Evolutionary conservation across 2,797 vertebrate genomes (phyloP).

Genomic region (Chelmon rostratus): DNA sequence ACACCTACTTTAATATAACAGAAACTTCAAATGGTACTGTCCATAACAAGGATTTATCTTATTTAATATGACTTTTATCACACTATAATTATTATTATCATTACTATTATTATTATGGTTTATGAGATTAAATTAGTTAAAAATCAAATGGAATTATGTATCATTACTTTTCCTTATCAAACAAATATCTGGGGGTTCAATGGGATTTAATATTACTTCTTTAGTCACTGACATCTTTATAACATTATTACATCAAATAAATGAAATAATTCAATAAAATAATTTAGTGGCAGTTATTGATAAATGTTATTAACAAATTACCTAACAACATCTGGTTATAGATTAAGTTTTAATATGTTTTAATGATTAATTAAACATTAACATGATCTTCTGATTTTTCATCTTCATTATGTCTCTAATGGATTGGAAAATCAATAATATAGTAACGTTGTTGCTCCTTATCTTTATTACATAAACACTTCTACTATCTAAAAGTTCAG

Average conservation of each 20-base stretch:
- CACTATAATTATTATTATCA: too few relatives aligned
- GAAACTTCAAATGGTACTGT: not conserved
- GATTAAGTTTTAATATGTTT: not conserved
- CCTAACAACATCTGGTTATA: not conserved
- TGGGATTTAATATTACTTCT: not conserved
- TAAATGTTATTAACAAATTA: not conserved
- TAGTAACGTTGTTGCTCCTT: not conserved
- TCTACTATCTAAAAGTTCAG: too few relatives aligned
- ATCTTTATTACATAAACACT: not conserved
- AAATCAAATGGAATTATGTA: not conserved
- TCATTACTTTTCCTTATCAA: not conserved
- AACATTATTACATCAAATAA: not conserved
- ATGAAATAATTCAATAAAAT: not conserved
- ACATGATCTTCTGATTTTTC: not conserved
- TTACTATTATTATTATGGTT: not conserved
- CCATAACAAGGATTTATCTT: not conserved
- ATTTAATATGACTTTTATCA: not conserved
- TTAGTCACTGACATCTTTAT: not conserved
- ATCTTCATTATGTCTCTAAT: not conserved
- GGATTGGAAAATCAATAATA: not conserved
- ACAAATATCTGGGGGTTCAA: not conserved
- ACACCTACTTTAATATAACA: not conserved
- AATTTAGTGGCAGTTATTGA: not conserved
- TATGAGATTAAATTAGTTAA: not conserved
- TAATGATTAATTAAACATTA: not conserved